Evolutionary conservation across 2,113 vertebrate genomes (phyloP), one percentile per base, ranked within the genome.

Genomic region (Psephotus haematonotus): DNA sequence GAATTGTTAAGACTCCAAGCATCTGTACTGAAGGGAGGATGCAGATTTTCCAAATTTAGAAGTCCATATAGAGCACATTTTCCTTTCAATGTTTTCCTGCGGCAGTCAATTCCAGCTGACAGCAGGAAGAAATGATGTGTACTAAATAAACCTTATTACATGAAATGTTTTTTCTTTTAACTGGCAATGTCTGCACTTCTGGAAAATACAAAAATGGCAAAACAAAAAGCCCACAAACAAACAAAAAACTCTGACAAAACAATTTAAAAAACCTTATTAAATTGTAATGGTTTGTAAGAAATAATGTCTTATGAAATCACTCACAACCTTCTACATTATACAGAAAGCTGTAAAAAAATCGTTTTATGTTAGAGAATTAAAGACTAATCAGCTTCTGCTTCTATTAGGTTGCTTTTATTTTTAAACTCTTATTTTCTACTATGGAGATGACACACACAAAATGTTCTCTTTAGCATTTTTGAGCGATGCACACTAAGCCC

Each of bases 1-100:
- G 71, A 95, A 80, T 53, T 77, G 60, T 46, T 86, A 88, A 59
- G n/a, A 53, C 50, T 81, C 69, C 50, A 53, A 90, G 68, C 82
- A 82, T 35, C 64, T 83, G 43, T 75, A 64, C 68, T 47, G 72
- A 83, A 81, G 50, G 88, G 80, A 85, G 41, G 35, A 90, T 71
- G 39, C 43, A 88, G 50, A 86, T 81, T 90, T 95, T 92, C 91
- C 91, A 84, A 70, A 94, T 86, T 93, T 95, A 93, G 91, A 95
- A 88, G 46, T 46, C 88, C 2, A 0, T 80, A 49, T 11, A 67
- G 82, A 83, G 77, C 64, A 70, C 19, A 69, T 92, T 93, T 90
- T 94, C 79, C 87, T 83, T 92, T 72, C 2, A 5, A 44, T 83
- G 52, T 75, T 82, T 92, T 93, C 79, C 71, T 90, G 71, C 77